Conservation (phyloP, 2,888 invertebrate genomes). For the Hipparchia semele region DNA sequence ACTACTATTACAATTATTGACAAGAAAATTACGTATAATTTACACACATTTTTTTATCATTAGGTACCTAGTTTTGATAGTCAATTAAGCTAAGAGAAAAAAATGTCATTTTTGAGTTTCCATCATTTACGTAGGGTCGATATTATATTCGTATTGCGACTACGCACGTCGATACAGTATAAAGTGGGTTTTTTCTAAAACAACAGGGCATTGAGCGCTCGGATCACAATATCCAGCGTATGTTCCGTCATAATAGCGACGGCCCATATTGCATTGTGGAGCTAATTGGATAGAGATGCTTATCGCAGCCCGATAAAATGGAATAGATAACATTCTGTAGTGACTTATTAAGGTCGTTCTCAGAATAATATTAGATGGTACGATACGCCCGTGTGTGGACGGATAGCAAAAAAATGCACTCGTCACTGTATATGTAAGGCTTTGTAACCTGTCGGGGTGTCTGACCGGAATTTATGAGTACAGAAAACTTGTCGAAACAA, state of each 20-base stretch:
- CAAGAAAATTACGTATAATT: no score
- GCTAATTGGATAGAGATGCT: slow-evolving; percentile 83
- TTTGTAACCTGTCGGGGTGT: background rate
- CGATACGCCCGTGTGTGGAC: slow-evolving; percentile 73
- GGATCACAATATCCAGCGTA: slow-evolving; percentile 32
- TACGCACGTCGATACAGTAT: background rate
- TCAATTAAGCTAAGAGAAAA: no score
- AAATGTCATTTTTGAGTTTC: no score
- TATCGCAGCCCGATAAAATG: slow-evolving; percentile 81
- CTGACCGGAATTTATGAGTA: background rate
- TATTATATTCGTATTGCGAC: background rate
- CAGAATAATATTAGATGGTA: slow-evolving; percentile 83
- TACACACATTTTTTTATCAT: no score
- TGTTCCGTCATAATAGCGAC: slow-evolving; percentile 72
- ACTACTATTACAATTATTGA: no score
- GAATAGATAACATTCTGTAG: slow-evolving; percentile 84
- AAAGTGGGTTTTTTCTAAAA: background rate
- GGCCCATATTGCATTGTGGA: slow-evolving; percentile 81
- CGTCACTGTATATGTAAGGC: background rate
- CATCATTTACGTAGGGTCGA: no score
- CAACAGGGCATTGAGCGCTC: slow-evolving; percentile 11
- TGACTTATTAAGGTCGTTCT: slow-evolving; percentile 85
- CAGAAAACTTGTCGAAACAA: background rate
- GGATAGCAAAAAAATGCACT: slow-evolving; percentile 53
- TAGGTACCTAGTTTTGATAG: no score